Percentiles rank a stretch among this genome's conserved stretches.
Evolutionary conservation across 2,888 invertebrate genomes (phyloP).

Genomic region (Prosopocoilus inquinatus): DNA sequence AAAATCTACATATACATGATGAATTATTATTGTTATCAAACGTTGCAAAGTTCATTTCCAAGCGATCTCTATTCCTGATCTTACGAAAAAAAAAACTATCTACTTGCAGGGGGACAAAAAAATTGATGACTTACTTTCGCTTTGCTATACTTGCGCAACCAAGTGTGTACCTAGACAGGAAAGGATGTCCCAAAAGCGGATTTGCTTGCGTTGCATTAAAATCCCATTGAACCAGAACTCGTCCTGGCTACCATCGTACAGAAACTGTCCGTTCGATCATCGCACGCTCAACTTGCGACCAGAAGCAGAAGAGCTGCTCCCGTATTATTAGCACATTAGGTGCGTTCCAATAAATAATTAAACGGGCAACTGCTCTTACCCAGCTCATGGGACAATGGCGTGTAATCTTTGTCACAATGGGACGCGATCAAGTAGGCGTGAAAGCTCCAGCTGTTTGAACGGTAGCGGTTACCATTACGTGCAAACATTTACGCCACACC

Average conservation of each 20-base stretch:
- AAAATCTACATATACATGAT: too few species aligned
- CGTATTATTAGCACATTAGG: conserved; percentile 10
- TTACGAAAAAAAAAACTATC: too few species aligned
- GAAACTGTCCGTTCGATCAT: conserved; percentile 6
- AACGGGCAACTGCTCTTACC: conserved; percentile 26
- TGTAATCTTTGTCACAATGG: conserved; percentile 25
- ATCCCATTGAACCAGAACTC: neutral
- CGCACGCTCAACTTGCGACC: conserved; percentile 6
- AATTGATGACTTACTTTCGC: conserved; percentile 7
- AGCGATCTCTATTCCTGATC: too few species aligned
- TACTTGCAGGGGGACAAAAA: neutral
- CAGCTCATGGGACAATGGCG: conserved; percentile 22
- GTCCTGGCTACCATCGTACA: neutral
- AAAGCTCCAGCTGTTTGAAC: conserved; percentile 14
- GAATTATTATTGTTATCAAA: too few species aligned
- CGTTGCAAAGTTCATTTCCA: too few species aligned
- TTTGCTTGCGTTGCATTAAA: neutral
- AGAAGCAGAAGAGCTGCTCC: neutral
- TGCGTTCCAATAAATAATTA: neutral
- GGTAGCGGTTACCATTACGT: conserved; percentile 8
- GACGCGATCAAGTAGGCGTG: conserved; percentile 27
- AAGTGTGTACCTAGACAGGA: neutral
- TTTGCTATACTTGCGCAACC: neutral
- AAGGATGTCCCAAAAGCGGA: neutral
- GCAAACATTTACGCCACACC: conserved; percentile 12